Conservation (phyloP, 2,797 vertebrate genomes). For the Sciurus vulgaris region DNA sequence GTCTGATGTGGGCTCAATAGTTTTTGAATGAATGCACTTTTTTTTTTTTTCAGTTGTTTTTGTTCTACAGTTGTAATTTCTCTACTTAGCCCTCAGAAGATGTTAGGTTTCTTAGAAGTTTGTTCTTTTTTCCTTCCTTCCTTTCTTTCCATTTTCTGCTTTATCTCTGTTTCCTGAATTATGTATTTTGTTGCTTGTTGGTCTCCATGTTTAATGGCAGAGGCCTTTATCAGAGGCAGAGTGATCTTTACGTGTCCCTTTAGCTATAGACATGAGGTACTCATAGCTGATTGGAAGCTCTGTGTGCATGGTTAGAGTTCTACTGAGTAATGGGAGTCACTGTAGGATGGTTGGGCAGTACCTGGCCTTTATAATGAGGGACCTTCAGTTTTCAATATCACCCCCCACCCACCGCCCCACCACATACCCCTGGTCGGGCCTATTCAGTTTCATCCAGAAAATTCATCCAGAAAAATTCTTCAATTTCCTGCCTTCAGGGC, state of each 20-base stretch:
- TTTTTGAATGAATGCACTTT: not conserved
- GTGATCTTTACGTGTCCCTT: not conserved
- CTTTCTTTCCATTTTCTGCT: not conserved
- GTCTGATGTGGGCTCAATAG: not conserved
- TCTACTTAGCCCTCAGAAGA: not conserved
- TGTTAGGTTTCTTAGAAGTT: not conserved
- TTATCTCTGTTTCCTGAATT: conserved; percentile 26
- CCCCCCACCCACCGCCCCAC: not conserved
- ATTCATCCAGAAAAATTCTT: conserved; percentile 36
- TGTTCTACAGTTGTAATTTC: not conserved
- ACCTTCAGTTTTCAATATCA: not conserved
- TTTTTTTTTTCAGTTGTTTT: not conserved
- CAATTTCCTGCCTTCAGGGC: not conserved
- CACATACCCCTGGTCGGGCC: not conserved
- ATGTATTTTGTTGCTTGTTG: not conserved
- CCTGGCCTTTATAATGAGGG: not conserved
- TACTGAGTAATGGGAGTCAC: not conserved
- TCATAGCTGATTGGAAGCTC: not conserved
- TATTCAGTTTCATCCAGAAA: conserved; percentile 4
- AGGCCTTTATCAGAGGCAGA: not conserved
- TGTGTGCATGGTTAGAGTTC: not conserved
- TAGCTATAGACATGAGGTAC: not conserved
- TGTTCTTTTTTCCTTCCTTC: too few species aligned
- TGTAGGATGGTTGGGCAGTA: not conserved
- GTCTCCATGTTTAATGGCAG: not conserved